Conservation (phyloP, 2,888 invertebrate species). For the Proisotoma minuta region DNA sequence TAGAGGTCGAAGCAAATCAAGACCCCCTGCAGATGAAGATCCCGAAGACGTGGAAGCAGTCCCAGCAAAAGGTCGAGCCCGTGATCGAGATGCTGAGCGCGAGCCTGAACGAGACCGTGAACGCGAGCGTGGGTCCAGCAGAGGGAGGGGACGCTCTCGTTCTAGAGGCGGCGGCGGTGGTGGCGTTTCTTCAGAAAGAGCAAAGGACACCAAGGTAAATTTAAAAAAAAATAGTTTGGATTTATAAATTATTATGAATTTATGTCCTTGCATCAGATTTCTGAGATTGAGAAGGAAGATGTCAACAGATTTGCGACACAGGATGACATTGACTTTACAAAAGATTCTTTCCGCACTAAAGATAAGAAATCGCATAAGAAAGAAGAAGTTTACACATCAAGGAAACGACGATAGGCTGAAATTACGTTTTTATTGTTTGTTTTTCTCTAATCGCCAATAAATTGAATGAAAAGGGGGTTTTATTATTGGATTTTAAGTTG, state of each 20-base stretch:
- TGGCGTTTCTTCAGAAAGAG: neutral
- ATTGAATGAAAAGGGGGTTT: no score
- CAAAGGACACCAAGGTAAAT: neutral
- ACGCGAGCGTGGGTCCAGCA: neutral
- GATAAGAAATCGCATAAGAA: constrained; percentile 7
- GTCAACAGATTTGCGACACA: neutral
- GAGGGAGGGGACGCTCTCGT: neutral
- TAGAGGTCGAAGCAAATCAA: neutral
- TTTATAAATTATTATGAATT: no score
- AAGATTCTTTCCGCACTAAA: constrained; percentile 1
- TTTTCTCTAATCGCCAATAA: constrained; percentile 5
- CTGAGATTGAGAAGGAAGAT: neutral
- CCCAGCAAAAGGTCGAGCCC: neutral
- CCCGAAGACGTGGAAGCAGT: neutral
- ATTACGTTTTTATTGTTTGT: constrained; percentile 5
- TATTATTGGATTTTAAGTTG: no score
- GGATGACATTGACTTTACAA: neutral
- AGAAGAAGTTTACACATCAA: neutral
- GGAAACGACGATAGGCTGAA: neutral
- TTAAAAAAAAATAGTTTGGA: no score
- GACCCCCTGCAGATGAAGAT: neutral
- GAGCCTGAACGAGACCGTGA: neutral
- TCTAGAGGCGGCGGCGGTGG: neutral
- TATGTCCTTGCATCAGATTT: neutral
- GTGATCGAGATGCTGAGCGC: neutral